Percentiles rank a stretch among this genome's conserved stretches.
phyloP scores from a whole-genome alignment of 2,797 vertebrate genomes.

The Chelonia mydas region DNA sequence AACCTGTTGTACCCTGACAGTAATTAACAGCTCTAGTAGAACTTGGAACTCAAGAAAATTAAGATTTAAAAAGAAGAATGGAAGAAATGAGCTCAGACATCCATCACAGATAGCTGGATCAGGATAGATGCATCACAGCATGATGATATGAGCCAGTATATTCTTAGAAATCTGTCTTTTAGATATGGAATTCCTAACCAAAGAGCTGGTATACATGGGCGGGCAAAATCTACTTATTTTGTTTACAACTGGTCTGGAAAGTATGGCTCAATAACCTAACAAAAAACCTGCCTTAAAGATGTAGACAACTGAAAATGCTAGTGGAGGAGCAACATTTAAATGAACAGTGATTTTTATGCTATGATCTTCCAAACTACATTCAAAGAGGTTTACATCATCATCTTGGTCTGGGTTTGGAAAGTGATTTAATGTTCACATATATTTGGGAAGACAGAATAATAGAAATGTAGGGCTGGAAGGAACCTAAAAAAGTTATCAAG shows the following conservation, averaged over 20 bases:
- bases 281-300: neutral
- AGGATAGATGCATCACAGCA: neutral
- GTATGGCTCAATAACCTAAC: neutral
- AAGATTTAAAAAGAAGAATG: fast-evolving
- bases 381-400: neutral
- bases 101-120: neutral
- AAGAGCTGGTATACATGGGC: neutral
- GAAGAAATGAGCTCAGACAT: neutral
- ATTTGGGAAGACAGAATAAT: neutral
- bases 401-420: neutral
- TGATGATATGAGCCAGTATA: neutral
- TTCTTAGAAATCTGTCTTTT: neutral
- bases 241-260: neutral
- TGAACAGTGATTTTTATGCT: neutral
- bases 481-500: neutral
- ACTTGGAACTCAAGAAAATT: neutral
- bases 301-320: fast-evolving
- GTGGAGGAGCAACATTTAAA: neutral
- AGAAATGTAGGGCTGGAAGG: neutral
- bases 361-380: neutral
- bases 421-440: neutral
- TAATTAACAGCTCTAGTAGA: neutral
- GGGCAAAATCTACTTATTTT: neutral
- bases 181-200: neutral
- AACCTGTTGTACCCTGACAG: neutral